phyloP scores from a whole-genome alignment of 2,888 invertebrate genomes.

The Deilephila elpenor region DNA sequence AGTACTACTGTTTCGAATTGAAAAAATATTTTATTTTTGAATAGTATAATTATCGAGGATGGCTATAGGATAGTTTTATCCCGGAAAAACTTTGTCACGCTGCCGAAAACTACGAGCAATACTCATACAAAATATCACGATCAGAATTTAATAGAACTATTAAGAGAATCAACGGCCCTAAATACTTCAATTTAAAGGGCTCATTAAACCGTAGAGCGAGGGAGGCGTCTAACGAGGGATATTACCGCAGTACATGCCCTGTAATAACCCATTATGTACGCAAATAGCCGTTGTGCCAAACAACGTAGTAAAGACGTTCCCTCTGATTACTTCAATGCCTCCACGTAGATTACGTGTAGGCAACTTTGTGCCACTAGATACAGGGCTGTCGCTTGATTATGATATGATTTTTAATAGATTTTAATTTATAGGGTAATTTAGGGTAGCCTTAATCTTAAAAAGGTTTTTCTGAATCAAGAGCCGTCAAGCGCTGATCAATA shows the following conservation, averaged over 20 bases:
- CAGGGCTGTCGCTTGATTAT: slow-evolving; percentile 17
- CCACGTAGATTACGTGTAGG: slow-evolving; percentile 8
- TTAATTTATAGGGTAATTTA: not conserved
- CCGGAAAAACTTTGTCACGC: too few relatives aligned
- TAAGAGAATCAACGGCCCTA: not conserved
- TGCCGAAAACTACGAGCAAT: too few relatives aligned
- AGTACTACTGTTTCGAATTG: too few relatives aligned
- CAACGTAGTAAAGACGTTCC: slow-evolving; percentile 25
- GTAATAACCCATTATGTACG: slow-evolving; percentile 21
- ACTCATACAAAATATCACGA: too few relatives aligned
- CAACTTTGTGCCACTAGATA: not conserved
- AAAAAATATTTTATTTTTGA: too few relatives aligned
- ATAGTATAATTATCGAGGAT: too few relatives aligned
- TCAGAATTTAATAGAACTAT: not conserved
- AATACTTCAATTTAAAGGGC: not conserved
- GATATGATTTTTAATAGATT: not conserved
- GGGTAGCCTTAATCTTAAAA: too few relatives aligned
- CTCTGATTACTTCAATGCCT: slow-evolving; percentile 24
- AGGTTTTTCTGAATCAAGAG: too few relatives aligned
- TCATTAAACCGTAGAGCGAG: not conserved
- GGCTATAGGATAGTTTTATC: too few relatives aligned
- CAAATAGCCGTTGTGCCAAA: slow-evolving; percentile 9
- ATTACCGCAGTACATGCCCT: not conserved
- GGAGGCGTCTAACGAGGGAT: not conserved
- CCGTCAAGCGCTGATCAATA: too few relatives aligned